Evolutionary conservation across 1,140 invertebrate species (phyloP).

Genomic region (Stegodyphus mimosarum): DNA sequence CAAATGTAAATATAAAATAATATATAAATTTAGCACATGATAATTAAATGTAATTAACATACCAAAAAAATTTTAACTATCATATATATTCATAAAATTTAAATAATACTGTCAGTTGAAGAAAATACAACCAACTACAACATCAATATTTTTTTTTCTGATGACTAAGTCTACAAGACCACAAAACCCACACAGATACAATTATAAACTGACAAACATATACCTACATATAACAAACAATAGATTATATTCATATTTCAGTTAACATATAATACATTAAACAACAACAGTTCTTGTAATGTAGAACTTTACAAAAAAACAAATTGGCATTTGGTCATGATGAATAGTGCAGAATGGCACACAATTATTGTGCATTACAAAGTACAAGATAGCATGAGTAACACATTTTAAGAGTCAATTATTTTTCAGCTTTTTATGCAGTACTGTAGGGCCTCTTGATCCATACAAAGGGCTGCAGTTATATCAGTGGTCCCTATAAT

Average conservation of each 20-base stretch:
- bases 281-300: too few relatives aligned
- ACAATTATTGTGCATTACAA: constrained; percentile 32
- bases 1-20: too few relatives aligned
- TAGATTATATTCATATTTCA: too few relatives aligned
- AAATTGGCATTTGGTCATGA: constrained; percentile 46
- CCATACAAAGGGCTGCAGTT: background rate
- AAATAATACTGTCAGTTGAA: background rate
- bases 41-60: too few relatives aligned
- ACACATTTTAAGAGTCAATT: background rate
- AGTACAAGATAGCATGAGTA: background rate
- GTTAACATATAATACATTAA: too few relatives aligned
- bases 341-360: constrained; percentile 44
- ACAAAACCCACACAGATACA: too few relatives aligned
- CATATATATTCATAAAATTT: too few relatives aligned
- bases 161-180: too few relatives aligned
- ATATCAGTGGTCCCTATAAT: background rate
- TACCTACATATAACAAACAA: too few relatives aligned
- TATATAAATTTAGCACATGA: too few relatives aligned
- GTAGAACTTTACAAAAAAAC: constrained; percentile 2
- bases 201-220: too few relatives aligned
- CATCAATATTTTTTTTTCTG: constrained; percentile 16
- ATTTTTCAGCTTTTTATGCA: background rate
- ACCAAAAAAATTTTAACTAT: too few relatives aligned
- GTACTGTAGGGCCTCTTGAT: background rate
- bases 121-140: constrained; percentile 14